phyloP scores from a whole-genome alignment of 2,113 vertebrate species.

The Dipodomys spectabilis region DNA sequence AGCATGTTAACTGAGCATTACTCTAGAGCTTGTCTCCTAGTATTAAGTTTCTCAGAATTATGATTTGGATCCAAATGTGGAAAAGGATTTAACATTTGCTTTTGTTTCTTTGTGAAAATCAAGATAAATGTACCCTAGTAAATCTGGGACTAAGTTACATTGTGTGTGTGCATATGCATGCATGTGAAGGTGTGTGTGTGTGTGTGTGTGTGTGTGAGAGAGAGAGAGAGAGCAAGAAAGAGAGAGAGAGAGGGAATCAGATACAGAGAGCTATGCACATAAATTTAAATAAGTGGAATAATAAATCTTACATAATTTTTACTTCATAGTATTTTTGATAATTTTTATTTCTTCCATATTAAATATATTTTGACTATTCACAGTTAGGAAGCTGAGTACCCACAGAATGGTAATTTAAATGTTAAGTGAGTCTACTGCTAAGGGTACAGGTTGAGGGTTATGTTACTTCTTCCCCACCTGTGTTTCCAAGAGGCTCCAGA shows the following conservation, averaged over 20 bases:
- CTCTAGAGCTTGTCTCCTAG: slow-evolving; percentile 58
- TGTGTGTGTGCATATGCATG: neutral
- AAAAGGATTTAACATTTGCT: slow-evolving; percentile 68
- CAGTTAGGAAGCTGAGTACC: neutral
- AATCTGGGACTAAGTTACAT: slow-evolving; percentile 3
- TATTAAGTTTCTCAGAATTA: slow-evolving; percentile 61
- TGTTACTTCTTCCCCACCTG: neutral
- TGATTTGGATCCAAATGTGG: slow-evolving; percentile 64
- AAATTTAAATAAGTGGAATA: neutral
- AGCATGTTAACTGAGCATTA: slow-evolving; percentile 71
- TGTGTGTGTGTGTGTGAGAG: neutral
- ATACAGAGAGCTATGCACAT: neutral
- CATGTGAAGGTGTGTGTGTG: neutral
- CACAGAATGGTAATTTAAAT: neutral
- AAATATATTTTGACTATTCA: neutral
- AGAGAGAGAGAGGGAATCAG: neutral
- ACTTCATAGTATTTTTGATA: slow-evolving; percentile 9
- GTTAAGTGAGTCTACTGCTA: neutral
- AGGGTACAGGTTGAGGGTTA: neutral
- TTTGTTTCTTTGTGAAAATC: slow-evolving; percentile 68
- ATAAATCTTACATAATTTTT: slow-evolving; percentile 4
- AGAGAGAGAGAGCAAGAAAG: neutral
- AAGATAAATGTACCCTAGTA: slow-evolving; percentile 54
- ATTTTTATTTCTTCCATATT: slow-evolving; percentile 10
- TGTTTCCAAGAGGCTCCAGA: slow-evolving; percentile 39